A percentile compares a stretch with the other conserved stretches of the same genome.
Conservation (phyloP, 2,113 vertebrate genomes). For the Aegithalos caudatus region DNA sequence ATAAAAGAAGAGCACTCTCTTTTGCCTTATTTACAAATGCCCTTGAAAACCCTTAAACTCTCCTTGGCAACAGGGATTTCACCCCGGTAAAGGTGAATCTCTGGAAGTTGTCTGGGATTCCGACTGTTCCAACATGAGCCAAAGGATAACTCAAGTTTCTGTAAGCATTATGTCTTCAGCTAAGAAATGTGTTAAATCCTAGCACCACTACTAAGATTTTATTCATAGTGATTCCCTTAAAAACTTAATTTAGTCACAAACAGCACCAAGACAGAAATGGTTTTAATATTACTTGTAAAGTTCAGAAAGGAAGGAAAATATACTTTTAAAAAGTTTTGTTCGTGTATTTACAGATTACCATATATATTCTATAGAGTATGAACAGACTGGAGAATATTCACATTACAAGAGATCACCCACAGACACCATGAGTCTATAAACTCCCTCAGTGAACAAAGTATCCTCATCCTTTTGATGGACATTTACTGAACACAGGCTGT, state of each 20-base stretch:
- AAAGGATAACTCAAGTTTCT: not conserved
- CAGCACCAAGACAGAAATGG: not conserved
- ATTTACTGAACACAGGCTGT: not conserved
- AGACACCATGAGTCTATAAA: not conserved
- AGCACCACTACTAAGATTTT: not conserved
- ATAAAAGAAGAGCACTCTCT: not conserved
- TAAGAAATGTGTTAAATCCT: not conserved
- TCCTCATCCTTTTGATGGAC: not conserved
- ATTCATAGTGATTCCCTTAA: not conserved
- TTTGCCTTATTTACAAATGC: not conserved
- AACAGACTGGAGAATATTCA: not conserved
- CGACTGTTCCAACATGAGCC: not conserved
- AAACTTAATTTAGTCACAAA: not conserved
- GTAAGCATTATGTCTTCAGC: fast-evolving
- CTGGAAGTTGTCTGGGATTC: not conserved
- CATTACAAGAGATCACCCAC: not conserved
- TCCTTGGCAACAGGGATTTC: not conserved
- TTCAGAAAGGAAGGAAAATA: not conserved
- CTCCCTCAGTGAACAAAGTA: not conserved
- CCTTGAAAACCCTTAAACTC: not conserved
- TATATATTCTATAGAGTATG: not conserved
- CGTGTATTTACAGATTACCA: not conserved
- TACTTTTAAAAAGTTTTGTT: not conserved
- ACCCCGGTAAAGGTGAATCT: not conserved
- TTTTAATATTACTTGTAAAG: not conserved